phyloP scores from a whole-genome alignment of 2,113 vertebrate genomes.

The Saguinus midas region DNA sequence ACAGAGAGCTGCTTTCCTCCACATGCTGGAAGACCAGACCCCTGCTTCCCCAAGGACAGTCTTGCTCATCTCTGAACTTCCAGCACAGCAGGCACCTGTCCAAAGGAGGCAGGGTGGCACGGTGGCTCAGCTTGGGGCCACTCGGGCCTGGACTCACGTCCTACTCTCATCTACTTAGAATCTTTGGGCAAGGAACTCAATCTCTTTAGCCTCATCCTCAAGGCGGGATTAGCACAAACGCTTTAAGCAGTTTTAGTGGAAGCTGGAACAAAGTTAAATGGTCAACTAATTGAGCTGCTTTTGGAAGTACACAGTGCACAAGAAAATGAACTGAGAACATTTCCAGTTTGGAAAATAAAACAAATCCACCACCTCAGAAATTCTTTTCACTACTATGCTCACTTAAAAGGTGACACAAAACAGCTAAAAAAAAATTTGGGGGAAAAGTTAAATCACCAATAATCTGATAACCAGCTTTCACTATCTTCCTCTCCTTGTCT shows the following conservation, averaged over 20 bases:
- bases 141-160: neutral
- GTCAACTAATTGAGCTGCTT: neutral
- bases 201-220: neutral
- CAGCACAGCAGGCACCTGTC: neutral
- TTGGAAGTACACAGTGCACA: accelerated
- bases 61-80: neutral
- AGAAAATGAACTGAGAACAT: neutral
- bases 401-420: neutral
- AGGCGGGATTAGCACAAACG: neutral
- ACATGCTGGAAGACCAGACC: neutral
- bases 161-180: neutral
- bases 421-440: neutral
- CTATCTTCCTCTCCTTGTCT: neutral
- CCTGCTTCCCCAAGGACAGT: neutral
- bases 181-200: neutral
- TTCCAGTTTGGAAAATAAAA: neutral
- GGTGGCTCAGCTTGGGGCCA: neutral
- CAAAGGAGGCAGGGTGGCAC: neutral
- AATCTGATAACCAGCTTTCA: neutral
- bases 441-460: neutral
- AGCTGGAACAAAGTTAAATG: neutral
- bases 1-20: neutral
- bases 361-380: neutral
- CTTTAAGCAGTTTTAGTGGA: neutral
- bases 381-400: neutral